A percentile compares a stretch with the other conserved stretches of the same genome.
phyloP scores from a whole-genome alignment of 2,888 invertebrate genomes.

The Orgyia antiqua region DNA sequence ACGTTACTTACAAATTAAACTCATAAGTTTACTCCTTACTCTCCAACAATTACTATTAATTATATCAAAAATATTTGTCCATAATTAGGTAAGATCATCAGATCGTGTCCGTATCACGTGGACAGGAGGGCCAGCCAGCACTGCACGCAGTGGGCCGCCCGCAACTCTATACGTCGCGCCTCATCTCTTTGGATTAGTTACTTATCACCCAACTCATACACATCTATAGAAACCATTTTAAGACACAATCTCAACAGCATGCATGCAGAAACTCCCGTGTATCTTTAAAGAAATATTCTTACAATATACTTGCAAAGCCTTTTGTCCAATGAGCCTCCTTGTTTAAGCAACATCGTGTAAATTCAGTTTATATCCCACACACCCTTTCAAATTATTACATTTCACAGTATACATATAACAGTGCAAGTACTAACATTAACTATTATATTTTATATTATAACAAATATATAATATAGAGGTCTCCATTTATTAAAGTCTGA shows the following conservation, averaged over 20 bases:
- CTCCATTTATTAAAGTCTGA: conserved; percentile 53
- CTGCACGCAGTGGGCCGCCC: conserved; percentile 36
- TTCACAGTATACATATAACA: conserved; percentile 49
- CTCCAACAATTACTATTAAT: conserved; percentile 64
- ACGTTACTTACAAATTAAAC: conserved; percentile 74
- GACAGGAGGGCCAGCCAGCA: conserved; percentile 16
- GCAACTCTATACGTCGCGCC: conserved; percentile 31
- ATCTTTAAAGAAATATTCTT: conserved; percentile 44
- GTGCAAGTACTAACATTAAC: conserved; percentile 63
- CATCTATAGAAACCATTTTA: conserved; percentile 37
- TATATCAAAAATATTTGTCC: conserved; percentile 64
- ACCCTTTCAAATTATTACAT: conserved; percentile 47
- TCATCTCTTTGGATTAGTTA: conserved; percentile 58
- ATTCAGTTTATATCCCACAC: conserved; percentile 55
- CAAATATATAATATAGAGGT: conserved; percentile 62
- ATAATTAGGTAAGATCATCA: conserved; percentile 34
- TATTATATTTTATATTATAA: conserved; percentile 64
- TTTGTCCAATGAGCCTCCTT: conserved; percentile 60
- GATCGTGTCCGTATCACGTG: conserved; percentile 27
- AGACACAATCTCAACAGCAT: conserved; percentile 37
- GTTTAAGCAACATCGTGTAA: conserved; percentile 51
- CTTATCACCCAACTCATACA: conserved; percentile 48
- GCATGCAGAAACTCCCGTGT: conserved; percentile 46
- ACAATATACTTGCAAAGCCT: conserved; percentile 52
- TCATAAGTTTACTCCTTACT: conserved; percentile 65